Conservation (phyloP, 2,113 vertebrate genomes). For the Saguinus midas region DNA sequence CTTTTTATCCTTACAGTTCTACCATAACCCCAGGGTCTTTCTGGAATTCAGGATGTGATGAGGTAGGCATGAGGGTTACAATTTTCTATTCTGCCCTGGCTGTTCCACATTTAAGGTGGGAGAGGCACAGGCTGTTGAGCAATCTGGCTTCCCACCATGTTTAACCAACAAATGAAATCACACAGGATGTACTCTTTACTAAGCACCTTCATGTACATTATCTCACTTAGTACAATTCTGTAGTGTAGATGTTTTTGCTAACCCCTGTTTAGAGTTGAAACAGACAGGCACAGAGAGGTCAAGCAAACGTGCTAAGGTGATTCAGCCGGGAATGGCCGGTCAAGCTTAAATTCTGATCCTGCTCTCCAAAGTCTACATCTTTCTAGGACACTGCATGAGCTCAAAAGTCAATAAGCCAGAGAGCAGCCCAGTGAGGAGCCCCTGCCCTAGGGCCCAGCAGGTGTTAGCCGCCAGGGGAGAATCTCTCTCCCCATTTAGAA, state of each 20-base stretch:
- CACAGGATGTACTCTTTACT: not conserved
- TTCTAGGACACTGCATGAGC: not conserved
- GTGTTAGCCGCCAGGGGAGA: rapidly evolving
- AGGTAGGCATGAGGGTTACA: not conserved
- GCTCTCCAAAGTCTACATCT: not conserved
- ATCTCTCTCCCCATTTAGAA: not conserved
- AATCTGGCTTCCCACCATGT: not conserved
- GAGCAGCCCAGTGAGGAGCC: not conserved
- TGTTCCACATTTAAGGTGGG: not conserved
- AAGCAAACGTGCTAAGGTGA: not conserved
- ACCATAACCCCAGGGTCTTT: not conserved
- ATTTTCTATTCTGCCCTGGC: not conserved
- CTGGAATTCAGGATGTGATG: not conserved
- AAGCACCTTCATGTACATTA: not conserved
- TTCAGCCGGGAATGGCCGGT: not conserved
- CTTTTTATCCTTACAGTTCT: rapidly evolving
- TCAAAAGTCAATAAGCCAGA: not conserved
- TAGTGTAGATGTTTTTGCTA: not conserved
- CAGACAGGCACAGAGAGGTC: not conserved
- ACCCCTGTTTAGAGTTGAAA: not conserved
- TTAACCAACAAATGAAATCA: not conserved
- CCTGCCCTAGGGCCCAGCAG: not conserved
- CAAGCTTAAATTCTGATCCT: not conserved
- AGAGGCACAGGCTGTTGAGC: not conserved
- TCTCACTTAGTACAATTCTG: not conserved